Conservation (phyloP, 2,113 vertebrate genomes). For the Chaetodon trifascialis region DNA sequence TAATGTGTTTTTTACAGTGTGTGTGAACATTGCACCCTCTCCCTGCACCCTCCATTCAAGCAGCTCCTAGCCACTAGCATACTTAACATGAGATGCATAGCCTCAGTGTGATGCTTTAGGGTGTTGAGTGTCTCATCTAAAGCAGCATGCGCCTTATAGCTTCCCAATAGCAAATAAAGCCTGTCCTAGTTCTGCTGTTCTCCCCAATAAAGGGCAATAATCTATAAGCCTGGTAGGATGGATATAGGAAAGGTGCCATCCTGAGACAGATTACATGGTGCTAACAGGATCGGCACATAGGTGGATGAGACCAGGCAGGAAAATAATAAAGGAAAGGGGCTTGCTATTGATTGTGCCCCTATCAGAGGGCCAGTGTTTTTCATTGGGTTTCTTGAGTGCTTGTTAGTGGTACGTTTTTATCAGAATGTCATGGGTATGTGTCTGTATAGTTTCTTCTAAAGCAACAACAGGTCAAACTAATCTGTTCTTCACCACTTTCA, state of each 20-base stretch:
- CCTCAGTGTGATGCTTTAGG: slow-evolving; percentile 12
- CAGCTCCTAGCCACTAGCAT: not conserved
- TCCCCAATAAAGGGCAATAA: slow-evolving; percentile 66
- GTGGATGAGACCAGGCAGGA: slow-evolving; percentile 63
- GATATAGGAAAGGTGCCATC: slow-evolving; percentile 71
- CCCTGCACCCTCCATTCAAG: slow-evolving; percentile 1
- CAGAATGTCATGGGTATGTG: not conserved
- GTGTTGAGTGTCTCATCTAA: slow-evolving; percentile 34
- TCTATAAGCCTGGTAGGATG: slow-evolving; percentile 60
- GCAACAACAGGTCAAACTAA: not conserved
- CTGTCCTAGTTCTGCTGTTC: slow-evolving; percentile 58
- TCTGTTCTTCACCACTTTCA: not conserved
- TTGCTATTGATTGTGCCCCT: slow-evolving; percentile 73
- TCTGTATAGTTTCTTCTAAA: not conserved
- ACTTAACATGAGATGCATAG: slow-evolving; percentile 28
- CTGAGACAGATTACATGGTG: slow-evolving; percentile 78
- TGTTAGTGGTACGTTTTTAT: slow-evolving; percentile 21
- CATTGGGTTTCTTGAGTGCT: slow-evolving; percentile 32
- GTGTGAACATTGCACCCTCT: not conserved
- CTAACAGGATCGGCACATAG: slow-evolving; percentile 75
- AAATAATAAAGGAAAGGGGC: slow-evolving; percentile 62
- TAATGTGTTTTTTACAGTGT: not conserved
- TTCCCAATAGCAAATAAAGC: slow-evolving; percentile 50
- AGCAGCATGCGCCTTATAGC: slow-evolving; percentile 38
- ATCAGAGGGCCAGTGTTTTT: slow-evolving; percentile 53